A percentile compares a stretch with the other conserved stretches of the same genome.
Evolutionary conservation across 2,888 invertebrate genomes (phyloP).

Genomic region (Lycia hirtaria): DNA sequence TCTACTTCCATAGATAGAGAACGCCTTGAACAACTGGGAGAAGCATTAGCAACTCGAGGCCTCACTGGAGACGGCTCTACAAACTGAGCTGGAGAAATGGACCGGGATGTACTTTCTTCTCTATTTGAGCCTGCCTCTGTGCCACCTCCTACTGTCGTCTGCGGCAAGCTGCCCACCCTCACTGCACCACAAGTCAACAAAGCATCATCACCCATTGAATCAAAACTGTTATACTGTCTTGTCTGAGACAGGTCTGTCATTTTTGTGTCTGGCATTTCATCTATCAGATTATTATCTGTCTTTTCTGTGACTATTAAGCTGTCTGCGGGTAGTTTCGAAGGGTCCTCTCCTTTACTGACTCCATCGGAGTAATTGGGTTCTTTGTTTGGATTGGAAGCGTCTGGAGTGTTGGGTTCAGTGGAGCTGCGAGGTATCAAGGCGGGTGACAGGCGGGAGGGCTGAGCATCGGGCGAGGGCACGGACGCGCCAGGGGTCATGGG

Average conservation of each 20-base stretch:
- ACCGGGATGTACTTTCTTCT: conserved; percentile 77
- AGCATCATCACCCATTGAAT: conserved; percentile 79
- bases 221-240: conserved; percentile 80
- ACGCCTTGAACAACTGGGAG: conserved; percentile 78
- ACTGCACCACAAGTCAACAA: conserved; percentile 78
- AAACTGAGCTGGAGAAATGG: conserved; percentile 80
- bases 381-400: conserved; percentile 68
- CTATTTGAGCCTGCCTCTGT: conserved; percentile 70
- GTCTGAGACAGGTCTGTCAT: conserved; percentile 82
- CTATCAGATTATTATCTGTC: conserved; percentile 75
- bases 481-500: conserved; percentile 78
- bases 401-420: conserved; percentile 66
- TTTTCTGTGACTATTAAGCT: conserved; percentile 82
- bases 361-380: conserved; percentile 71
- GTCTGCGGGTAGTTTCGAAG: conserved; percentile 75
- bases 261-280: conserved; percentile 82
- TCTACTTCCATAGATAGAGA: conserved; percentile 82
- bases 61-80: conserved; percentile 76
- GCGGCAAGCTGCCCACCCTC: conserved; percentile 71
- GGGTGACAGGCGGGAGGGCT: conserved; percentile 59
- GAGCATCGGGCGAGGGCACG: conserved; percentile 61
- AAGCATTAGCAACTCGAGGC: conserved; percentile 67
- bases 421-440: conserved; percentile 58
- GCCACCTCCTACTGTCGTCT: conserved; percentile 62
- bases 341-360: conserved; percentile 68